phyloP scores from a whole-genome alignment of 2,888 invertebrate species.

The Xestoiulus laeticollis region DNA sequence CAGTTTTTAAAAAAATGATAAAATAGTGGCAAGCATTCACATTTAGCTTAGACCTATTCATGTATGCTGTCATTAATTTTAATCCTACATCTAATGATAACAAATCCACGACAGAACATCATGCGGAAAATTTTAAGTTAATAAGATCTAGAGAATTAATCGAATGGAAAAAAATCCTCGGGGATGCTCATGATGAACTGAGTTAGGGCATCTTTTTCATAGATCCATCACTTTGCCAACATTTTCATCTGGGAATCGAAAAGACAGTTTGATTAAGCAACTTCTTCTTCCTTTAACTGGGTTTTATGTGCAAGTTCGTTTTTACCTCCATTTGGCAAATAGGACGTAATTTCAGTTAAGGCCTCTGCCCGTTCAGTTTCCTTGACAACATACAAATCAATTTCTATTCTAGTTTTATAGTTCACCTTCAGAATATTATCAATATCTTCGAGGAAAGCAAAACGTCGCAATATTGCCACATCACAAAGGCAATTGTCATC shows the following conservation, averaged over 20 bases:
- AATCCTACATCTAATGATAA: not conserved
- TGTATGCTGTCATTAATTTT: too few species aligned
- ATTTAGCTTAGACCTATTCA: too few species aligned
- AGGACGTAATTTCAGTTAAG: conserved; percentile 8
- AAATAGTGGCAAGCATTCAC: too few species aligned
- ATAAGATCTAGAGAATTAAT: not conserved
- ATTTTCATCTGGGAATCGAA: not conserved
- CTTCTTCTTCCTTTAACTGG: not conserved
- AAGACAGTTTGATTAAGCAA: not conserved
- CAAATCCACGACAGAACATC: not conserved
- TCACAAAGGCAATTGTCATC: conserved; percentile 43
- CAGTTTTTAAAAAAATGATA: too few species aligned
- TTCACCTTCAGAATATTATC: conserved; percentile 16
- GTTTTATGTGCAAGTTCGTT: not conserved
- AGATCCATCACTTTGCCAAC: not conserved
- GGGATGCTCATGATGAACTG: not conserved
- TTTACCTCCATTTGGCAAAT: conserved; percentile 15
- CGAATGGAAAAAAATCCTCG: not conserved
- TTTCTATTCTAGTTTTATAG: not conserved
- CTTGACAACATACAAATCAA: conserved; percentile 33
- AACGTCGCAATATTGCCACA: conserved; percentile 14
- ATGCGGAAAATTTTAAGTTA: not conserved
- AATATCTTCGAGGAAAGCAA: conserved; percentile 43
- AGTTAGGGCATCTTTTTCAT: not conserved
- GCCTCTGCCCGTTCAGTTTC: not conserved